Evolutionary conservation across 2,113 vertebrate genomes (phyloP).

Genomic region (Notothenia coriiceps): DNA sequence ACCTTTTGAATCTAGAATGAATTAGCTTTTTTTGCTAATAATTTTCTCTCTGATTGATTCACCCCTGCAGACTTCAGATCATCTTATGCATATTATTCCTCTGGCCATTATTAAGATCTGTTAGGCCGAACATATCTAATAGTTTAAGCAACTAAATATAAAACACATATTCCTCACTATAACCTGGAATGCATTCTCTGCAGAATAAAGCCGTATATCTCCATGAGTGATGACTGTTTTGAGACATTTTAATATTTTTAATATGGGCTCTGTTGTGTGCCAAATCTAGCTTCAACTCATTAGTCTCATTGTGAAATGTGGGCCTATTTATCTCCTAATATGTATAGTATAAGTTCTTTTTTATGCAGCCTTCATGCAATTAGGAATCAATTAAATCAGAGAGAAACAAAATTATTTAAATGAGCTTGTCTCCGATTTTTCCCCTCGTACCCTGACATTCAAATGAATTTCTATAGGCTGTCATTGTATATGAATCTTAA

Average conservation of each 20-base stretch:
- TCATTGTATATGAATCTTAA: conserved; percentile 24
- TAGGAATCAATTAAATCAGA: conserved; percentile 85
- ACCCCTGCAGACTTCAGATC: not conserved
- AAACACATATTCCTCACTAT: too few relatives aligned
- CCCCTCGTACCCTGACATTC: not conserved
- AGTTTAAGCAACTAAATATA: conserved; percentile 4
- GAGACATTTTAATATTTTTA: not conserved
- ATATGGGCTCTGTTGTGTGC: not conserved
- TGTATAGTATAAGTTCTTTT: conserved; percentile 82
- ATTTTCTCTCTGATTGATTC: not conserved
- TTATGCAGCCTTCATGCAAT: conserved; percentile 82
- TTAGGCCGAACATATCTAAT: not conserved
- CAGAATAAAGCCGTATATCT: not conserved
- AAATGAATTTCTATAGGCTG: conserved; percentile 2
- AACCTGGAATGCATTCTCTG: not conserved
- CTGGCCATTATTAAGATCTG: not conserved
- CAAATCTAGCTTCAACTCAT: not conserved
- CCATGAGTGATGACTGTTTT: not conserved
- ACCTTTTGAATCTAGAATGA: not conserved
- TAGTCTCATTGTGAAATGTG: conserved; percentile 25
- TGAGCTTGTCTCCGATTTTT: conserved; percentile 3
- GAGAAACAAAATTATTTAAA: conserved; percentile 26
- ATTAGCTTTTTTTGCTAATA: not conserved
- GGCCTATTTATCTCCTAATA: conserved; percentile 63
- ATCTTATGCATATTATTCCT: not conserved